Percentiles rank a stretch among this genome's conserved stretches.
Conservation (phyloP, 2,888 invertebrate genomes). For the Sisyra terminalis region DNA sequence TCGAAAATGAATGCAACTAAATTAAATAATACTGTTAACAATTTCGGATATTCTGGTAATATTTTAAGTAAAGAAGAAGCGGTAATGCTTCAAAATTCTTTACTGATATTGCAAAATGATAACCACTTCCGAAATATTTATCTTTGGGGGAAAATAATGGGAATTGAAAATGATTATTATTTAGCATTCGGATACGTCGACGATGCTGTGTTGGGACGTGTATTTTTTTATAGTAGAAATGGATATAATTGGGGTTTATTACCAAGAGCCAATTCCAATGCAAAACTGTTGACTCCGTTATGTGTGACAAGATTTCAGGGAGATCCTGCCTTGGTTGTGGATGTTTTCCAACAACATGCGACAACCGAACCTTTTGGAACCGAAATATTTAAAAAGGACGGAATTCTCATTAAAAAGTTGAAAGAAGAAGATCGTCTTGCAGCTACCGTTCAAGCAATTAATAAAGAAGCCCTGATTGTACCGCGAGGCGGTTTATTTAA, state of each 20-base stretch:
- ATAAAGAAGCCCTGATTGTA: constrained; percentile 56
- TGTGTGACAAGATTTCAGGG: constrained; percentile 27
- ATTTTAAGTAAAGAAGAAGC: constrained; percentile 58
- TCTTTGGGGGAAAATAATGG: constrained; percentile 77
- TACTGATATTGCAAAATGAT: constrained; percentile 63
- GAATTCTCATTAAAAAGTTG: constrained; percentile 20
- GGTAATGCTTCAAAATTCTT: constrained; percentile 54
- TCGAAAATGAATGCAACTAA: constrained; percentile 34
- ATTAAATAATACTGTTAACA: constrained; percentile 33
- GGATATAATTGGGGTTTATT: constrained; percentile 50
- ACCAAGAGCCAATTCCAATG: constrained; percentile 30
- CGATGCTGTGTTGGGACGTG: constrained; percentile 54
- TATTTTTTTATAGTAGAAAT: constrained; percentile 63
- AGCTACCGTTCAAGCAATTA: constrained; percentile 51
- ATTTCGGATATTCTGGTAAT: constrained; percentile 44
- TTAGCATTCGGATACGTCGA: constrained; percentile 62
- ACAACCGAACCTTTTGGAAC: constrained; percentile 25
- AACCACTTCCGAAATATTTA: constrained; percentile 68
- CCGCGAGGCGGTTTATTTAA: constrained; percentile 67
- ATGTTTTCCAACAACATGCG: constrained; percentile 28
- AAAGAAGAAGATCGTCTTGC: constrained; percentile 69
- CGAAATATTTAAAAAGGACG: constrained; percentile 17
- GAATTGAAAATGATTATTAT: constrained; percentile 61
- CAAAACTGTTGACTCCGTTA: constrained; percentile 25
- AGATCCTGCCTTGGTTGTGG: constrained; percentile 31